Conservation (phyloP, 1,140 invertebrate species). For the Mya arenaria region DNA sequence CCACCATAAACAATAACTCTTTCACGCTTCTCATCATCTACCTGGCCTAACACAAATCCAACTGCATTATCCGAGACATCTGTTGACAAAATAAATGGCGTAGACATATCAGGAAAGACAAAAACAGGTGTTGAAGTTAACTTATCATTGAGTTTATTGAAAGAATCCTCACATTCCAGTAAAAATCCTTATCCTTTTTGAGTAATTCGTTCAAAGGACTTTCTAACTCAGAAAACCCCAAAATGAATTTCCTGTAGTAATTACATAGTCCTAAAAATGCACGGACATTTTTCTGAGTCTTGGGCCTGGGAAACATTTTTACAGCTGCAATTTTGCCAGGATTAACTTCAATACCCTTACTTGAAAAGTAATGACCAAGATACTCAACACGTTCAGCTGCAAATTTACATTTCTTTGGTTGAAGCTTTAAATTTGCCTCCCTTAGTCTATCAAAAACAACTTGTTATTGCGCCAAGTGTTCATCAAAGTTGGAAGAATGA, state of each 20-base stretch:
- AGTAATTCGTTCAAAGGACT: constrained; percentile 65
- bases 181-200: constrained; percentile 72
- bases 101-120: constrained; percentile 46
- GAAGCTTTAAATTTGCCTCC: constrained; percentile 51
- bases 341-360: constrained; percentile 57
- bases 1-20: constrained; percentile 47
- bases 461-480: constrained; percentile 51
- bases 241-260: constrained; percentile 78
- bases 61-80: constrained; percentile 55
- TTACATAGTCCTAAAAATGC: constrained; percentile 81
- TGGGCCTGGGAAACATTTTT: constrained; percentile 61
- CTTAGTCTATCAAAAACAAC: constrained; percentile 37
- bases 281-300: constrained; percentile 76
- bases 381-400: constrained; percentile 53
- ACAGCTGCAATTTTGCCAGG: constrained; percentile 31
- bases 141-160: constrained; percentile 45
- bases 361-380: constrained; percentile 59
- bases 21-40: constrained; percentile 31
- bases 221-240: constrained; percentile 70
- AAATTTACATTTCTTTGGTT: constrained; percentile 63
- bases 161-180: constrained; percentile 54
- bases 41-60: constrained; percentile 41
- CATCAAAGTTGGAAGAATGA: constrained; percentile 38
- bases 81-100: constrained; percentile 56
- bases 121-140: constrained; percentile 54